Base-by-base conservation (phyloP, 2,797 vertebrate species). In the Smutsia temminckii region DNA sequence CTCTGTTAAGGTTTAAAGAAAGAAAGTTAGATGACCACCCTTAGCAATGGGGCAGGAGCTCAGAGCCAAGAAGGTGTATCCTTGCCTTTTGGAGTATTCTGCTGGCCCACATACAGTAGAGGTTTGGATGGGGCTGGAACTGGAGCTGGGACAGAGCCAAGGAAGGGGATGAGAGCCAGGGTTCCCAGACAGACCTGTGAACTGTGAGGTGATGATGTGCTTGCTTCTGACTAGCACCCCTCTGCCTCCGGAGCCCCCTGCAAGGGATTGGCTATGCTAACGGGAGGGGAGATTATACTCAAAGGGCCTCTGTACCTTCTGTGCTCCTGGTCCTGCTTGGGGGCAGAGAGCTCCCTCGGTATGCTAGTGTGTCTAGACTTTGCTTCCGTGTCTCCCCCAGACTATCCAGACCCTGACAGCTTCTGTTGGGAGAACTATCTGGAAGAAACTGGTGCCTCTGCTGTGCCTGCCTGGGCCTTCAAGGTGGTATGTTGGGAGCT, bases 341-440 rank as follows among this genome's bases (percentile, higher is more conserved):
- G 75, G 55, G 20, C 51, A 74, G 25, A 46, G 74, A 21, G 49
- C 71, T 80, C 40, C 42, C 14, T 18, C 1, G 3, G 37, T 42
- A 7, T 3, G 23, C 63, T 34, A 21, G 9, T 20, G 63, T 61
- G 63, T 71, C 88, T 81, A 49, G 78, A 78, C 37, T 18, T 63
- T 78, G 25, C 20, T 34, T n/a, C 86, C 66, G 34, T 96, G 37
- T 94, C 74, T 98, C 49, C 42, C 89, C 13, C 96, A 99, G 99
- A 99, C 98, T 99, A 99, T 94, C 99, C 99, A 89, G 99, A 99
- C 95, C 99, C 99, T 0, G 99, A 99, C 80, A 99, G 98, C 95
- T 99, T 99, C 98, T 99, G 98, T 92, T 99, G 99, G 99, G 99
- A 99, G 96, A 99, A 97, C 89, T 99, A 99, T 97, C 98, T 99